Evolutionary conservation across 2,113 vertebrate genomes (phyloP).

Genomic region (Bettongia penicillata): DNA sequence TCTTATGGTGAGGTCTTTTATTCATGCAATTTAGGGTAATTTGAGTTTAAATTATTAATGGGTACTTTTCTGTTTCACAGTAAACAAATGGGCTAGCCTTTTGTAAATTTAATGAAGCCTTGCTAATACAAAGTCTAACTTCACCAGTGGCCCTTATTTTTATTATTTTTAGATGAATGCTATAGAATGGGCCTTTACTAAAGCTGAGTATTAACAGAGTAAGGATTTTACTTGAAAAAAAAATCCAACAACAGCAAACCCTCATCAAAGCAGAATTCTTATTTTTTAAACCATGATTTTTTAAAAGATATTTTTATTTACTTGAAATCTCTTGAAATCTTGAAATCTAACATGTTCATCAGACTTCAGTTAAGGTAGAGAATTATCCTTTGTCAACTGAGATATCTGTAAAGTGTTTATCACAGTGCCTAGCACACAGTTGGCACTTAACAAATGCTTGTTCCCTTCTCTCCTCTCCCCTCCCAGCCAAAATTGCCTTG

Average conservation of each 20-base stretch:
- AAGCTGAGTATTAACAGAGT: background rate
- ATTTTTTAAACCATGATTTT: background rate
- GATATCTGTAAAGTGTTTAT: background rate
- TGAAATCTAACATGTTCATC: background rate
- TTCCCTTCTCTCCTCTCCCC: background rate
- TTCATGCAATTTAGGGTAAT: background rate
- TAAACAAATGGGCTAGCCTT: background rate
- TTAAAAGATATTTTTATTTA: background rate
- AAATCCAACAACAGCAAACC: no score
- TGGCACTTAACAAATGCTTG: background rate
- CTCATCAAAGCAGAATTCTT: background rate
- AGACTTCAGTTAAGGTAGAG: background rate
- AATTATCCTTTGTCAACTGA: background rate
- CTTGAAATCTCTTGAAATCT: background rate
- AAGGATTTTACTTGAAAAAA: background rate
- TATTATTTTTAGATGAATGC: background rate
- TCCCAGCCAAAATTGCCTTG: background rate
- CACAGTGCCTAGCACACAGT: background rate
- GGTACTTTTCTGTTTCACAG: background rate
- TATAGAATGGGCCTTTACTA: slow-evolving; percentile 20
- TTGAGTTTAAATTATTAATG: slow-evolving; percentile 16
- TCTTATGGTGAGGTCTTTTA: background rate
- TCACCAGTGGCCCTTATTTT: background rate
- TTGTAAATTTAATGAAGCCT: background rate
- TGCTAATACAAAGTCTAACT: background rate